Evolutionary conservation across 2,113 vertebrate genomes (phyloP).

Genomic region (cattle (Bos taurus)): ARS-UCD2.0 NC_037328.1:33317001-33317500

Average conservation of each 20-base stretch:
- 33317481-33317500: slow-evolving; percentile 16
- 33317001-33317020: not conserved
- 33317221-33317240: not conserved
- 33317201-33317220: no score
- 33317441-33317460: not conserved
- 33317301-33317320: not conserved
- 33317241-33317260: not conserved
- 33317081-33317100: no score
- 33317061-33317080: no score
- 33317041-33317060: not conserved
- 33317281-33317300: not conserved
- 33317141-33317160: no score
- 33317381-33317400: not conserved
- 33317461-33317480: not conserved
- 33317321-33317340: not conserved
- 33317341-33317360: not conserved
- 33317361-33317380: not conserved
- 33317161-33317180: no score
- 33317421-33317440: not conserved
- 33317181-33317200: no score
- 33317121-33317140: no score
- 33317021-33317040: not conserved
- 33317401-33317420: not conserved
- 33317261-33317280: not conserved
- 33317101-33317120: no score